Base-by-base conservation (phyloP, 2,797 vertebrate species). In the Periparus ater region DNA sequence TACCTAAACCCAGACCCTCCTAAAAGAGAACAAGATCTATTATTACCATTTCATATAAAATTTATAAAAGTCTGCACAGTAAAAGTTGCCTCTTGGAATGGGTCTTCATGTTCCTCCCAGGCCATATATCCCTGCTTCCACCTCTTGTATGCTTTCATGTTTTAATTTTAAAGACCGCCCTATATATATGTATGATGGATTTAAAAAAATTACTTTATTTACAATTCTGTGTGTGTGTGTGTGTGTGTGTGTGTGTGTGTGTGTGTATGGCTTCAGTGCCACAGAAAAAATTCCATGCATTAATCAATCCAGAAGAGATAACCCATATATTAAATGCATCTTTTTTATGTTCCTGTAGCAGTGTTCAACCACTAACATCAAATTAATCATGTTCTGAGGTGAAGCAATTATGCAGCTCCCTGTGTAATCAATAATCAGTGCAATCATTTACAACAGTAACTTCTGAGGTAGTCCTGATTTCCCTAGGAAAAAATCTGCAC, bases 351-450 rank as follows among this genome's bases (percentile, higher is more conserved):
- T 88, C 14, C 66, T 81, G 38, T 61, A 68, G 47, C 19, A 83
- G 23, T 42, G 74, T 84, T 93, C 58, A 88, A 74, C 58, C 8
- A 84, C 38, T 81, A 86, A 78, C 10, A 57, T 60, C 17, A 95
- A 86, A 88, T 75, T 75, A 91, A 91, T 84, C 57, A 74, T 27
- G 40, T 80, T 91, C 65, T 86, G 79, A 80, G 48, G 51, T 79
- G 48, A 94, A 84, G 50, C 30, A 84, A 53, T 90, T 86, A 85
- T 47, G 67, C 58, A 65, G 34, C 63, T 93, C 19, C 51, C 20
- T 25, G 34, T 45, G 74, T 89, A 93, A 89, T 89, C 84, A 92
- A 95, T 85, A 96, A 92, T 68, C 77, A 85, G 71, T 30, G 71
- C 63, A 85, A 57, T 66, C 25, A 81, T 61, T 84, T 86, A 22